A percentile compares a stretch with the other conserved stretches of the same genome.
These are phyloP conservation scores for Heliconius nattereri DNA, from an alignment of 1,140 invertebrate genomes.

Conservation along the genomic window DNA sequence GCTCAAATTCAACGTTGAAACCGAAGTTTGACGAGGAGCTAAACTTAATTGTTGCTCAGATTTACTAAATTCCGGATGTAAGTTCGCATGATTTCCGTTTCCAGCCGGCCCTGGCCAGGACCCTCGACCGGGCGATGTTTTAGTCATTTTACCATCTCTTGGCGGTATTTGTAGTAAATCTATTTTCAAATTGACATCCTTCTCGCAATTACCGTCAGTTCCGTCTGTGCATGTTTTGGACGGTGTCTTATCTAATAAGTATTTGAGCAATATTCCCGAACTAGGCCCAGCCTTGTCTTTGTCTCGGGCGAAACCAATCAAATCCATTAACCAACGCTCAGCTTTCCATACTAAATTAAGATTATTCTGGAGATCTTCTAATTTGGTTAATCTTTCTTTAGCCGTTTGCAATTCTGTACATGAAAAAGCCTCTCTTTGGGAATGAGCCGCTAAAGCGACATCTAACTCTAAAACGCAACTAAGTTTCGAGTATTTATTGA, in stretches of 20 bases:
- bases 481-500: constrained; percentile 93
- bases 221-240: constrained; percentile 54
- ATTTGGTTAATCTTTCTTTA: constrained; percentile 89
- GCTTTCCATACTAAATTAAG: constrained; percentile 94
- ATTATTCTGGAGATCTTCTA: constrained; percentile 91
- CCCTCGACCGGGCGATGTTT: constrained; percentile 88
- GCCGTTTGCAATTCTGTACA: constrained; percentile 91
- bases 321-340: constrained; percentile 96
- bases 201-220: constrained; percentile 47
- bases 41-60: constrained; percentile 89
- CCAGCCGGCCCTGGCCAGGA: constrained; percentile 92
- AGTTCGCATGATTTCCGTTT: constrained; percentile 73
- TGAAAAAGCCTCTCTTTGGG: constrained; percentile 96
- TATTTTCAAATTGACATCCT: constrained; percentile 67
- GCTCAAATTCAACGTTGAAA: constrained; percentile 75
- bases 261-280: constrained; percentile 74
- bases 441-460: constrained; percentile 94
- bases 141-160: constrained; percentile 87
- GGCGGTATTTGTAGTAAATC: constrained; percentile 86
- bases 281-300: constrained; percentile 81
- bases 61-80: constrained; percentile 90
- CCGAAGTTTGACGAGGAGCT: constrained; percentile 76
- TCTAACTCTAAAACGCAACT: constrained; percentile 97
- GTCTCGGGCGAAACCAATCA: constrained; percentile 95
- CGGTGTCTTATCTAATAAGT: constrained; percentile 76